Evolutionary conservation across 92 coral and sea anemone genomes (phyloP).

Genomic region (Porites cylindrica): DNA sequence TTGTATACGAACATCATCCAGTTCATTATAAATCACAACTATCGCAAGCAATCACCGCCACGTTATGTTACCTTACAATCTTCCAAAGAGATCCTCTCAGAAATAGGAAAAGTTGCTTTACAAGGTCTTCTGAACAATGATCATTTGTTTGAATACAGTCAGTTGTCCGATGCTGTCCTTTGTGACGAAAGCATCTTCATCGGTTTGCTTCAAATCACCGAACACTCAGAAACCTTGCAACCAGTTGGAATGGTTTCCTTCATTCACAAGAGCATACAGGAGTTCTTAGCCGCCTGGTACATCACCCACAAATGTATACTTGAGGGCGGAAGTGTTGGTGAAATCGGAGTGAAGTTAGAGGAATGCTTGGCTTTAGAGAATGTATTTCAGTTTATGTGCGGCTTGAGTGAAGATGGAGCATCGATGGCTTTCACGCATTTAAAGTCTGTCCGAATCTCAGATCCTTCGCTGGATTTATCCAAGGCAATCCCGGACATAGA

Average conservation of each 20-base stretch:
- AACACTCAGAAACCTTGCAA: background rate
- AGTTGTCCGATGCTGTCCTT: constrained; percentile 10
- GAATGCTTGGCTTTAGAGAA: background rate
- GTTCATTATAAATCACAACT: constrained; percentile 29
- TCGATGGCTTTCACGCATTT: background rate
- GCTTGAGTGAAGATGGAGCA: background rate
- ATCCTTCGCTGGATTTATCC: constrained; percentile 13
- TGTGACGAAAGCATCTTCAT: background rate
- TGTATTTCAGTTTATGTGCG: background rate
- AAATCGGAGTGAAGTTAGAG: background rate
- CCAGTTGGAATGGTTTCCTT: constrained; percentile 38
- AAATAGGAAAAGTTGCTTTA: constrained; percentile 40
- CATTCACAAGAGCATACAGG: constrained; percentile 43
- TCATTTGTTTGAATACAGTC: constrained; percentile 13
- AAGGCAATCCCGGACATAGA: background rate
- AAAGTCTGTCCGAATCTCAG: background rate
- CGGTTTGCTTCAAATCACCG: constrained; percentile 11
- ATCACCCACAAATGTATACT: background rate
- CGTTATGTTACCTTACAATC: background rate
- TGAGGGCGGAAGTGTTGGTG: background rate
- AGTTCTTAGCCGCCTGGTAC: constrained; percentile 39
- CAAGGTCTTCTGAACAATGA: constrained; percentile 15
- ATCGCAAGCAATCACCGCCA: background rate
- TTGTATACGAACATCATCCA: constrained; percentile 17
- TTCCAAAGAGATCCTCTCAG: constrained; percentile 12